Percentiles rank a stretch among this genome's conserved stretches.
These are phyloP conservation scores for Zaprionus nigranus DNA, from an alignment of 1,140 invertebrate species.

Conservation along the genomic window DNA sequence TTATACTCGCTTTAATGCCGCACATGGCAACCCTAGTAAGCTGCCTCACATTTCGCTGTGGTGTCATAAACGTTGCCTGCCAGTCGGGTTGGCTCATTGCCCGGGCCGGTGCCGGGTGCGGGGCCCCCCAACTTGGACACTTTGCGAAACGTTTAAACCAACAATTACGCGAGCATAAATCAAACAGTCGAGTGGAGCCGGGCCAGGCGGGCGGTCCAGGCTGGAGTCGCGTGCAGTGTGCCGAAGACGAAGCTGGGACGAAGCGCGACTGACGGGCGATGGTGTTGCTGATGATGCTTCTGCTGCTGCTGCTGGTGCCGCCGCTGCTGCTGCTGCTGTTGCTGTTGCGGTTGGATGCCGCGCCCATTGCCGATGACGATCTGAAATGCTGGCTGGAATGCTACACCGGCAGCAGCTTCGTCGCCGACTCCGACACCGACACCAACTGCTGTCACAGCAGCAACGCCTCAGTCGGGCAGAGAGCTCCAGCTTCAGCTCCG, in stretches of 20 bases:
- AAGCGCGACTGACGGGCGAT: constrained; percentile 21
- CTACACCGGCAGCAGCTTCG: constrained; percentile 38
- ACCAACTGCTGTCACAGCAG: constrained; percentile 73
- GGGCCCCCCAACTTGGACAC: constrained; percentile 35
- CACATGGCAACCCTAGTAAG: constrained; percentile 56
- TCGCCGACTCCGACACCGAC: constrained; percentile 56
- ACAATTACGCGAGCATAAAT: constrained; percentile 84
- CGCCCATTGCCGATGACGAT: constrained; percentile 44
- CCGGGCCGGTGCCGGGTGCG: background rate
- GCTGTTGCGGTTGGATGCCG: constrained; percentile 22
- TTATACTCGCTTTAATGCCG: background rate
- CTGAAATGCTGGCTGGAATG: constrained; percentile 47
- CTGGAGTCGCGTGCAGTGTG: constrained; percentile 60
- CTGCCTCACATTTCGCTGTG: constrained; percentile 62
- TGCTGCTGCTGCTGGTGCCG: constrained; percentile 14
- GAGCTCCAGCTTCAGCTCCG: constrained; percentile 12
- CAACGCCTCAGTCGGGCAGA: constrained; percentile 58
- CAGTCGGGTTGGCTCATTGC: background rate
- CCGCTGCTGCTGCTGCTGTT: constrained; percentile 15
- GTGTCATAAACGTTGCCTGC: constrained; percentile 67
- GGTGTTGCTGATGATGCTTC: constrained; percentile 33
- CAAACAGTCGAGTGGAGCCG: constrained; percentile 79
- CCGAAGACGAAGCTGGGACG: background rate
- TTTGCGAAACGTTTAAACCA: constrained; percentile 84
- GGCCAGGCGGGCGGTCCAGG: constrained; percentile 43